Percentiles rank a stretch among this genome's conserved stretches.
phyloP scores from a whole-genome alignment of 2,888 invertebrate genomes.

The Schrankia costaestrigalis region DNA sequence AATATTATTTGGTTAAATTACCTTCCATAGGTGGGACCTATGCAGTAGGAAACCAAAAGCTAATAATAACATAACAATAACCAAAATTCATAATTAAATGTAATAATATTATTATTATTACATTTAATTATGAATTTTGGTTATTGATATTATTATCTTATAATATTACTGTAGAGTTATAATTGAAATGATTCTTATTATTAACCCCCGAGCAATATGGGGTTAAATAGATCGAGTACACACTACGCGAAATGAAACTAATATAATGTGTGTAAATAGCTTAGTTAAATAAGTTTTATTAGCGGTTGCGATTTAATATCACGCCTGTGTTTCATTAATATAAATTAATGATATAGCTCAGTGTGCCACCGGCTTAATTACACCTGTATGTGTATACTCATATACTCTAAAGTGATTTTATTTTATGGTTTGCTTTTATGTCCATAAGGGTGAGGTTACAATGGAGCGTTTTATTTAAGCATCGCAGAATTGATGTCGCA shows the following conservation, averaged over 20 bases:
- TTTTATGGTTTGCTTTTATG: slow-evolving; percentile 9
- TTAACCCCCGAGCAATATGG: neutral
- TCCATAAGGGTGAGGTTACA: neutral
- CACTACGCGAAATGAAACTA: slow-evolving; percentile 12
- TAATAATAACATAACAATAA: too few relatives aligned
- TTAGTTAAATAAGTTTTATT: slow-evolving; percentile 27
- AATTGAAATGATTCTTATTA: neutral
- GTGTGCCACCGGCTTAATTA: slow-evolving; percentile 1
- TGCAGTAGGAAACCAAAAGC: too few relatives aligned
- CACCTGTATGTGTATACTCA: slow-evolving; percentile 1
- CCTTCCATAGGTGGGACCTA: too few relatives aligned
- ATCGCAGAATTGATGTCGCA: too few relatives aligned
- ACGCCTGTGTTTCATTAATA: slow-evolving; percentile 16
- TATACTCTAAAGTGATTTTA: slow-evolving; percentile 14
- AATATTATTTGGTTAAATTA: too few relatives aligned
- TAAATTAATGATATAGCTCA: slow-evolving; percentile 17
- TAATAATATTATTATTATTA: too few relatives aligned
- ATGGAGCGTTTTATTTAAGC: too few relatives aligned
- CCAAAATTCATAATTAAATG: too few relatives aligned
- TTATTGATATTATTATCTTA: too few relatives aligned
- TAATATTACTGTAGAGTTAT: too few relatives aligned
- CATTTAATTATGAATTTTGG: too few relatives aligned
- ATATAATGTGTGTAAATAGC: slow-evolving; percentile 24
- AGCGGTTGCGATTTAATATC: slow-evolving; percentile 17
- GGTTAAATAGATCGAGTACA: slow-evolving; percentile 9